phyloP scores from a whole-genome alignment of 2,888 invertebrate species.

The Hyposoter dolosus region DNA sequence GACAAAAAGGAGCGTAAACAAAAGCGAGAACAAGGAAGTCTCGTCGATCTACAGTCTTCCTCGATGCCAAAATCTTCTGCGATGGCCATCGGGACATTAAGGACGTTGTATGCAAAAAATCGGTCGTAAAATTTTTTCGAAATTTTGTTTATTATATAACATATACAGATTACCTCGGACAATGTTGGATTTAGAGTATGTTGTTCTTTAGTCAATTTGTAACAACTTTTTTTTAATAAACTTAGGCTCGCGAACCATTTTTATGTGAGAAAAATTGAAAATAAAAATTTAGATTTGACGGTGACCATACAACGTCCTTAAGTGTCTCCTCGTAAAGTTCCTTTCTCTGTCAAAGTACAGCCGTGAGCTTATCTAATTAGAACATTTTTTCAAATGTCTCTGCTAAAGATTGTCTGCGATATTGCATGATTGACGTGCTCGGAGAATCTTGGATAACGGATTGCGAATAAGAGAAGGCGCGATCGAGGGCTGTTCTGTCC shows the following conservation, averaged over 20 bases:
- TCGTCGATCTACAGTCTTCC: background rate
- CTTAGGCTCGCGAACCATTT: too few relatives aligned
- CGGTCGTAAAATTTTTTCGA: too few relatives aligned
- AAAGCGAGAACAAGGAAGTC: background rate
- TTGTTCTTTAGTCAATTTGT: too few relatives aligned
- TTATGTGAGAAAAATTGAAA: too few relatives aligned
- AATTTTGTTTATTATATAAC: too few relatives aligned
- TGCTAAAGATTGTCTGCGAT: constrained; percentile 11
- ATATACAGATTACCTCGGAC: too few relatives aligned
- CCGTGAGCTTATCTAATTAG: constrained; percentile 46
- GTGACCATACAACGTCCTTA: too few relatives aligned
- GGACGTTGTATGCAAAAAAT: too few relatives aligned
- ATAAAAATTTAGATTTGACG: too few relatives aligned
- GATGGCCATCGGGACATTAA: background rate
- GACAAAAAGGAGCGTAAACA: background rate
- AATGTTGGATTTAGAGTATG: too few relatives aligned
- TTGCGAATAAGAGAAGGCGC: constrained; percentile 27
- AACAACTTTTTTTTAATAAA: too few relatives aligned
- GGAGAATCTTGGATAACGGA: constrained; percentile 59
- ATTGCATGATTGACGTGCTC: constrained; percentile 26
- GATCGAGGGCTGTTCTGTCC: constrained; percentile 7
- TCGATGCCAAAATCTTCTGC: background rate
- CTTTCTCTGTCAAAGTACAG: background rate
- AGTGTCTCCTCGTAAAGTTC: background rate
- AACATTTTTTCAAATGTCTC: constrained; percentile 28